A percentile compares a stretch with the other conserved stretches of the same genome.
Conservation (phyloP, 2,888 invertebrate species). For the Protodeltote pygarga region DNA sequence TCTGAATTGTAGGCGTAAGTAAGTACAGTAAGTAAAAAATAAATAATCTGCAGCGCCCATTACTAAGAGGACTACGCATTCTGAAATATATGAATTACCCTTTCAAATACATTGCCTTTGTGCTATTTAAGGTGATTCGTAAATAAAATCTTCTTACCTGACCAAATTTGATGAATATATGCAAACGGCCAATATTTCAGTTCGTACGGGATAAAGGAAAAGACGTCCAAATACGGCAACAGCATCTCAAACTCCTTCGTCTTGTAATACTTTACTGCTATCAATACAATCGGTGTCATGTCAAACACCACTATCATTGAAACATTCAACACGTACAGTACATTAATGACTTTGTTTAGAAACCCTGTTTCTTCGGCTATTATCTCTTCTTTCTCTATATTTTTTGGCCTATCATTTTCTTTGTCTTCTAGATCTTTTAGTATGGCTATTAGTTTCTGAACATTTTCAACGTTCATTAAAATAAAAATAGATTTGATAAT, state of each 20-base stretch:
- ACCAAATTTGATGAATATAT: slow-evolving; percentile 62
- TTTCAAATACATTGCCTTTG: too few relatives aligned
- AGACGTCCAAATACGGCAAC: slow-evolving; percentile 60
- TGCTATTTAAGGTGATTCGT: too few relatives aligned
- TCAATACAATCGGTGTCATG: slow-evolving; percentile 54
- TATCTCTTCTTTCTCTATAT: slow-evolving; percentile 38
- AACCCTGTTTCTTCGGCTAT: slow-evolving; percentile 45
- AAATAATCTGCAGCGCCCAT: slow-evolving; percentile 59
- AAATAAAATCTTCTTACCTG: slow-evolving; percentile 53
- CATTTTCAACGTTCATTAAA: slow-evolving; percentile 37
- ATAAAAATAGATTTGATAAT: slow-evolving; percentile 50
- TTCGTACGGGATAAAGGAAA: slow-evolving; percentile 56
- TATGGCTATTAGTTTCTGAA: slow-evolving; percentile 38
- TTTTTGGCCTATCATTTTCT: slow-evolving; percentile 25
- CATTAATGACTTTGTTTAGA: slow-evolving; percentile 49
- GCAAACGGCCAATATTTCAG: slow-evolving; percentile 58
- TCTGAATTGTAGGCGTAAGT: slow-evolving; percentile 57
- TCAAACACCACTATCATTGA: slow-evolving; percentile 56
- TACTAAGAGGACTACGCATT: slow-evolving; percentile 55
- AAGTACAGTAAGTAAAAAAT: slow-evolving; percentile 60
- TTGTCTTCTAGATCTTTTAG: slow-evolving; percentile 48
- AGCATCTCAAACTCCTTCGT: slow-evolving; percentile 54
- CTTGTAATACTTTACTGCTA: slow-evolving; percentile 53
- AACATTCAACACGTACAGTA: slow-evolving; percentile 50
- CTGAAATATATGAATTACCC: slow-evolving; percentile 44